These are phyloP conservation scores for Phrynosoma platyrhinos DNA, from an alignment of 2,113 vertebrate species.

Conservation along the genomic window DNA sequence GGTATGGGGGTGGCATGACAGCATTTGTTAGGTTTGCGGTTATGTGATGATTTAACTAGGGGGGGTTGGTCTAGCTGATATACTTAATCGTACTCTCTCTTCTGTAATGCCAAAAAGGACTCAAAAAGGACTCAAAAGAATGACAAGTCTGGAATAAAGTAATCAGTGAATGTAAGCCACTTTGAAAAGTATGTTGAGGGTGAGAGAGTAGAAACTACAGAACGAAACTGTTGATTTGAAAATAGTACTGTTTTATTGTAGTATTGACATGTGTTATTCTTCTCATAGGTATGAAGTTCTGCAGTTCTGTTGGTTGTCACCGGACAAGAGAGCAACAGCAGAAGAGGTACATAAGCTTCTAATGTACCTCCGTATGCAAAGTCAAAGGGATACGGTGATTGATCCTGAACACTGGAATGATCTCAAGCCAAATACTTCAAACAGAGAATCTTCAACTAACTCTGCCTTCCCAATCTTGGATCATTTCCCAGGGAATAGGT, in stretches of 20 bases:
- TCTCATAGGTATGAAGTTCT: constrained; percentile 90
- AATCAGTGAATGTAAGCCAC: not conserved
- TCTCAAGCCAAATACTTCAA: constrained; percentile 86
- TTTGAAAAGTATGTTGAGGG: not conserved
- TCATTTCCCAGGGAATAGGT: constrained; percentile 86
- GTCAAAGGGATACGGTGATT: constrained; percentile 89
- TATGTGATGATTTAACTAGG: not conserved
- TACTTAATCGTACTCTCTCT: not conserved
- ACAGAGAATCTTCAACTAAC: constrained; percentile 83
- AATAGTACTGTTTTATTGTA: not conserved
- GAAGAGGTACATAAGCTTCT: constrained; percentile 94
- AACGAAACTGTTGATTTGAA: not conserved
- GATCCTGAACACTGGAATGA: constrained; percentile 96
- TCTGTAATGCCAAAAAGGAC: not conserved
- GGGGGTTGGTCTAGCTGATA: not conserved
- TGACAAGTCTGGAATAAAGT: not conserved
- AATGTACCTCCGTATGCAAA: constrained; percentile 95
- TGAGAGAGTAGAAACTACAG: too few relatives aligned
- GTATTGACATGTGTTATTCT: constrained; percentile 20
- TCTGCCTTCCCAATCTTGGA: constrained; percentile 96
- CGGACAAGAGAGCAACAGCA: constrained; percentile 91
- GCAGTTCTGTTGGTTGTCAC: constrained; percentile 94
- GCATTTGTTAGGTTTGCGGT: too few relatives aligned
- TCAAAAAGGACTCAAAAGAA: not conserved
- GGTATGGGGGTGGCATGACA: not conserved